Conservation (phyloP, 2,888 invertebrate genomes). For the Ellobium chinense region DNA sequence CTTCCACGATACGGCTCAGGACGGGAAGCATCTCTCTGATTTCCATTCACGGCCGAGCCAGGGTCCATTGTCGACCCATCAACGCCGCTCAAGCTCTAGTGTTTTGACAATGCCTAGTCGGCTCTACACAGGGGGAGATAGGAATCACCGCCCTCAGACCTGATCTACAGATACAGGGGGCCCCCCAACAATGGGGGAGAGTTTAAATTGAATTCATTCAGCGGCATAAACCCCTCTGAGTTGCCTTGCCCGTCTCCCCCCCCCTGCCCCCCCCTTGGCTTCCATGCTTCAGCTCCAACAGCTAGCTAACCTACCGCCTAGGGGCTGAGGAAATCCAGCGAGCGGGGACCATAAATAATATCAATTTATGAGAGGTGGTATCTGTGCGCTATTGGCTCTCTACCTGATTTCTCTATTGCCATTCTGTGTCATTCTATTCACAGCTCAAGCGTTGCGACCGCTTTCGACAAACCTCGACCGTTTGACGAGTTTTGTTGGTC, state of each 20-base stretch:
- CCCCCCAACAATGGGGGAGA: slow-evolving; percentile 3
- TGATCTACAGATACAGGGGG: slow-evolving; percentile 16
- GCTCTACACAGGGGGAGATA: neutral
- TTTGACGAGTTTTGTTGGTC: neutral
- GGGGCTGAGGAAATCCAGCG: neutral
- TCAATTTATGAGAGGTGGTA: slow-evolving; percentile 30
- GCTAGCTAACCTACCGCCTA: slow-evolving; percentile 6
- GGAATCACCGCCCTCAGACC: slow-evolving; percentile 18
- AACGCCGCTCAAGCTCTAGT: neutral
- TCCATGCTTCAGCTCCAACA: neutral
- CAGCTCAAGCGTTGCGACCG: neutral
- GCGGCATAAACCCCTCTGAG: neutral
- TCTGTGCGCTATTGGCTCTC: slow-evolving; percentile 5
- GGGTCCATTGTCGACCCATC: slow-evolving; percentile 20
- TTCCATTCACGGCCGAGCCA: slow-evolving; percentile 6
- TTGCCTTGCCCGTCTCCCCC: neutral
- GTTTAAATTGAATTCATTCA: slow-evolving; percentile 34
- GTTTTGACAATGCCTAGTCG: slow-evolving; percentile 30
- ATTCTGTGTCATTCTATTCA: slow-evolving; percentile 1
- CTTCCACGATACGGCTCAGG: neutral
- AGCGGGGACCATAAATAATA: slow-evolving; percentile 19
- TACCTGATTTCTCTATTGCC: neutral
- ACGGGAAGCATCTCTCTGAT: neutral
- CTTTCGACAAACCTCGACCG: neutral
- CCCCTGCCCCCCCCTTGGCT: neutral